Evolutionary conservation across 2,113 vertebrate species (phyloP).

Genomic region (Tricholaema leucomelas): DNA sequence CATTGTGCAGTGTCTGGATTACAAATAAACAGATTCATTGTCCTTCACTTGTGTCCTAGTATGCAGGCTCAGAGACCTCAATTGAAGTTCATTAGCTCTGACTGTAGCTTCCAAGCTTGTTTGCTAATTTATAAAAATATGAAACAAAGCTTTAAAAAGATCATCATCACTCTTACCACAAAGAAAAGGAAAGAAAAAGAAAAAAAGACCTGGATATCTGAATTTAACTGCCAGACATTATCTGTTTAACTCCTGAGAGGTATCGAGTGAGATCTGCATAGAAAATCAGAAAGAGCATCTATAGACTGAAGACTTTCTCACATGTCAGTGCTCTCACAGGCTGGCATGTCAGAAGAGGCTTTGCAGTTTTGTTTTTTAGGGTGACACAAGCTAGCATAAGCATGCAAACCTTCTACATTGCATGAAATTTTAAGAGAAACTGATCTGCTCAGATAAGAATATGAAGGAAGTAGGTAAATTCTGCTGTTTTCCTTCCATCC

Average conservation of each 20-base stretch:
- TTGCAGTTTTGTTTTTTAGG: slow-evolving; percentile 47
- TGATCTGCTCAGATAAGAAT: neutral
- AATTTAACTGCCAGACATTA: slow-evolving; percentile 39
- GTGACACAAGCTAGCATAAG: slow-evolving; percentile 40
- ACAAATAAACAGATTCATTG: neutral
- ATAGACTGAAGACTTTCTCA: slow-evolving; percentile 41
- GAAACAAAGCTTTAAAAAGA: neutral
- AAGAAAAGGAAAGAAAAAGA: neutral
- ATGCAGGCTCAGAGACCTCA: neutral
- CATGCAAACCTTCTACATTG: slow-evolving; percentile 12
- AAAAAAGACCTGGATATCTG: neutral
- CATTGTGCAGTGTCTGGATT: neutral
- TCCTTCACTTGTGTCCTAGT: neutral
- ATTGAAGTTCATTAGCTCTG: neutral
- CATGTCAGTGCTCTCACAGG: slow-evolving; percentile 46
- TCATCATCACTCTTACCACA: neutral
- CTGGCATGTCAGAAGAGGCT: slow-evolving; percentile 55
- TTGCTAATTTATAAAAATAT: slow-evolving; percentile 15
- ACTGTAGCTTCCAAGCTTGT: neutral
- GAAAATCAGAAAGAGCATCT: slow-evolving; percentile 47
- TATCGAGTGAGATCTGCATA: neutral
- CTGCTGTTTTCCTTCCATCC: neutral
- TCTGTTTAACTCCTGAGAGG: slow-evolving; percentile 34
- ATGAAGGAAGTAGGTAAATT: neutral
- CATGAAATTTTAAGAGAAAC: slow-evolving; percentile 14